Evolutionary conservation across 2,113 vertebrate species (phyloP), one percentile per base, ranked within the genome.

Genomic region (Talpa occidentalis): DNA sequence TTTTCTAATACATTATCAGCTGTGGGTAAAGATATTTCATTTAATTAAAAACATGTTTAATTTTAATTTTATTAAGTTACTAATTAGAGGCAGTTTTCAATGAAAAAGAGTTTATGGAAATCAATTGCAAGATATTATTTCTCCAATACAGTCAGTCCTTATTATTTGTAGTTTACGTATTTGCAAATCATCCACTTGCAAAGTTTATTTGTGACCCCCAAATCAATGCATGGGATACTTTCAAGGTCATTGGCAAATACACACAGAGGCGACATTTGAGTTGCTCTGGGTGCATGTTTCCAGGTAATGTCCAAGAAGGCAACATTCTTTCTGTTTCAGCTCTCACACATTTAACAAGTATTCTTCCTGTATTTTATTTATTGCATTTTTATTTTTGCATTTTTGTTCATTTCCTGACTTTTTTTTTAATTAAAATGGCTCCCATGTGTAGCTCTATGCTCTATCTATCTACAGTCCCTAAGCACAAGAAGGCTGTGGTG

Each of bases 271-370:
- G 52, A 59, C 14, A 7, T n/a, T 40, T 44, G 37, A 30, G 8
- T 26, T 40, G 1, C 2, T 1, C 15, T 32, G 9, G 4, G 10
- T 10, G 2, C 22, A 17, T 19, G 0, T 82, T 44, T 67, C 7
- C 14, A 17, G 10, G 5, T 67, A n/a, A 86, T 42, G 26, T 28
- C 6, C 66, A 56, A 14, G 5, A 10, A 88, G 62, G 14, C 2
- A 3, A 10, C 19, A 40, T 6, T 30, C 2, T 10, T 69, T 73
- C 22, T 70, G 3, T n/a, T 83, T 54, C 4, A 47, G 8, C 6
- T 60, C 2, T 77, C 56, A 21, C n/a, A 21, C 5, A 24, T 2
- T 56, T 9, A 49, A 40, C 24, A 40, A 11, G 4, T 54, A 22
- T 42, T 15, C n/a, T 49, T 24, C 49, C 52, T 28, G 10, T 28